A percentile compares a stretch with the other conserved stretches of the same genome.
phyloP scores from a whole-genome alignment of 2,113 vertebrate genomes.

The Ciconia stormi region DNA sequence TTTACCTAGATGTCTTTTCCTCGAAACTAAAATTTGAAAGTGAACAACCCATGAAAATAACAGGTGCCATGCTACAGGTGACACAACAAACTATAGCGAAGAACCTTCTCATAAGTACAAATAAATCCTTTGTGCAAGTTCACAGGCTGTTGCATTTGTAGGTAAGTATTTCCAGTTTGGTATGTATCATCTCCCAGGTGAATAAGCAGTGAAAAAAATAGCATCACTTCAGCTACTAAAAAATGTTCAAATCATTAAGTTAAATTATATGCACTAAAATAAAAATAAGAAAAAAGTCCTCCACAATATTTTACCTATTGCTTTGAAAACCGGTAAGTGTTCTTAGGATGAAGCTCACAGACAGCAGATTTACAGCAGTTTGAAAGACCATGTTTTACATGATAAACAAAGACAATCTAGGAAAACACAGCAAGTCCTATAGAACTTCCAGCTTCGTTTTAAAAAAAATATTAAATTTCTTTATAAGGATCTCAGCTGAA shows the following conservation, averaged over 20 bases:
- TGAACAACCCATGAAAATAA: neutral
- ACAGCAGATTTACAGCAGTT: neutral
- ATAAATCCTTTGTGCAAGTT: neutral
- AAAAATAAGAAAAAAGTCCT: neutral
- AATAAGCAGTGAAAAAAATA: neutral
- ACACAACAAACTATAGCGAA: neutral
- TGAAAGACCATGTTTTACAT: neutral
- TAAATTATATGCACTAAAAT: neutral
- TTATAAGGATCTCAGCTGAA: neutral
- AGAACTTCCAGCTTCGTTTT: neutral
- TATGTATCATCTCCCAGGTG: neutral
- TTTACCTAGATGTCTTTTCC: neutral
- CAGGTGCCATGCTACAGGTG: neutral
- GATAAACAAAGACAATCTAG: neutral
- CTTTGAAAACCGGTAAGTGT: neutral
- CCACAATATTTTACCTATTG: neutral
- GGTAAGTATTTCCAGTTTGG: neutral
- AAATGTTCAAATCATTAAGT: neutral
- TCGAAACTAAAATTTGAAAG: neutral
- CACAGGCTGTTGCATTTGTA: neutral
- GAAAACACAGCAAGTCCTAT: neutral
- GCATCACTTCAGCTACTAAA: neutral
- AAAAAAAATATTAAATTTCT: neutral
- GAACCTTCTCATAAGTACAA: neutral
- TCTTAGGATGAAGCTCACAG: neutral